phyloP scores from a whole-genome alignment of 1,140 invertebrate species.

The Cydia amplana region DNA sequence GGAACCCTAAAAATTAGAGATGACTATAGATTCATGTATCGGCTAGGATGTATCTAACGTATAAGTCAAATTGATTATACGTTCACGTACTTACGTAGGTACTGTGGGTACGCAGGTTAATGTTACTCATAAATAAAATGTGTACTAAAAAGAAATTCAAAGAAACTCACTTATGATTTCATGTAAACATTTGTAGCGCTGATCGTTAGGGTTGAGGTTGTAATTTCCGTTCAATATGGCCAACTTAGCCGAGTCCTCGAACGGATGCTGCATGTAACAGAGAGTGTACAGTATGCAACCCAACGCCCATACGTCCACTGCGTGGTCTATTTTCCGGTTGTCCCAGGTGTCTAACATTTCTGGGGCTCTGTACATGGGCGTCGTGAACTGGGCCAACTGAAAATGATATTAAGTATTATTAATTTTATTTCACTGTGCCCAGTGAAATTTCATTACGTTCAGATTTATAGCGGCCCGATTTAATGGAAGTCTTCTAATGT shows the following conservation, averaged over 20 bases:
- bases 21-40: too few relatives aligned
- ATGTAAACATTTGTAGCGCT: constrained; percentile 91
- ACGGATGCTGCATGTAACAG: constrained; percentile 97
- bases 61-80: too few relatives aligned
- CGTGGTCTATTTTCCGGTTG: constrained; percentile 94
- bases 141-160: too few relatives aligned
- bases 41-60: too few relatives aligned
- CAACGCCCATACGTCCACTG: constrained; percentile 97
- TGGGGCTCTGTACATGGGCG: constrained; percentile 94
- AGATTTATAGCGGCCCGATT: not conserved
- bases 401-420: constrained; percentile 44
- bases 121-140: too few relatives aligned
- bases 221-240: constrained; percentile 98
- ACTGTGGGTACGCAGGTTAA: too few relatives aligned
- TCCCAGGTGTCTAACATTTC: constrained; percentile 99
- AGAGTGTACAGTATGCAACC: constrained; percentile 97
- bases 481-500: not conserved
- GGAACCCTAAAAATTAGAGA: too few relatives aligned
- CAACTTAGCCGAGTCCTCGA: constrained; percentile 97
- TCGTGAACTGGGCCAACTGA: constrained; percentile 82
- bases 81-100: too few relatives aligned
- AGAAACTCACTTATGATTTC: constrained; percentile 91
- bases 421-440: not conserved
- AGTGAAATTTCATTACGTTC: not conserved
- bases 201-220: constrained; percentile 89